Evolutionary conservation across 2,797 vertebrate species (phyloP).

Genomic region (Pseudochromis fuscus): DNA sequence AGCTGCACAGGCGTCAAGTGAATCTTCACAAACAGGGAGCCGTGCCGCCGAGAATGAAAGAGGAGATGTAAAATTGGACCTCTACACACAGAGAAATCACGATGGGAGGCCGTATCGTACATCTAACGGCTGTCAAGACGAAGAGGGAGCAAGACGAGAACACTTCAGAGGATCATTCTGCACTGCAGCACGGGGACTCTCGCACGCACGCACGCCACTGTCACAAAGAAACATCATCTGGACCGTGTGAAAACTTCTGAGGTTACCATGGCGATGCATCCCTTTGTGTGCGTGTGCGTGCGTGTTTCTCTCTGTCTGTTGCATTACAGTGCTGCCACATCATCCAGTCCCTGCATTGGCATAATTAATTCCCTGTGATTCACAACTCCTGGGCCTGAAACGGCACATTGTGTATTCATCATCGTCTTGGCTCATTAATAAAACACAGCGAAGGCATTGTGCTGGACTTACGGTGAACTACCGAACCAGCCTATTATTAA

Average conservation of each 20-base stretch:
- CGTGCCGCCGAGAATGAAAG: slow-evolving; percentile 35
- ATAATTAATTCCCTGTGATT: slow-evolving; percentile 77
- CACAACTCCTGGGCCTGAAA: slow-evolving; percentile 62
- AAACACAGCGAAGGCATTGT: slow-evolving; percentile 33
- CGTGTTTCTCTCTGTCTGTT: slow-evolving; percentile 15
- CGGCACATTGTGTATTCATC: slow-evolving; percentile 59
- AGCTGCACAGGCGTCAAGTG: slow-evolving; percentile 32
- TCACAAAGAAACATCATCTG: slow-evolving; percentile 75
- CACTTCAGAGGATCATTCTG: slow-evolving; percentile 69
- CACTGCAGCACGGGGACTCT: slow-evolving; percentile 55
- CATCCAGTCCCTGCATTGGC: slow-evolving; percentile 54
- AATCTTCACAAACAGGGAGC: slow-evolving; percentile 54
- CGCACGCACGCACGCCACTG: slow-evolving; percentile 48
- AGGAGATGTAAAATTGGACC: slow-evolving; percentile 61
- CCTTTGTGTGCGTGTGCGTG: slow-evolving; percentile 44
- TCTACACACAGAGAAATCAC: slow-evolving; percentile 42
- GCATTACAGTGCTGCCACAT: slow-evolving; percentile 54
- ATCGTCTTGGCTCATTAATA: slow-evolving; percentile 60
- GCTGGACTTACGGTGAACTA: slow-evolving; percentile 20
- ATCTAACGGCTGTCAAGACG: slow-evolving; percentile 63
- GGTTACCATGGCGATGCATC: slow-evolving; percentile 75
- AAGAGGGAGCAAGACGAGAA: slow-evolving; percentile 48
- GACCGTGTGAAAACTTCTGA: slow-evolving; percentile 78
- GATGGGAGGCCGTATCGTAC: slow-evolving; percentile 41
- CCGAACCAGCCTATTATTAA: slow-evolving; percentile 6